These are phyloP conservation scores for Porites divaricata DNA, from an alignment of 92 coral and sea anemone species.

Conservation along the genomic window DNA sequence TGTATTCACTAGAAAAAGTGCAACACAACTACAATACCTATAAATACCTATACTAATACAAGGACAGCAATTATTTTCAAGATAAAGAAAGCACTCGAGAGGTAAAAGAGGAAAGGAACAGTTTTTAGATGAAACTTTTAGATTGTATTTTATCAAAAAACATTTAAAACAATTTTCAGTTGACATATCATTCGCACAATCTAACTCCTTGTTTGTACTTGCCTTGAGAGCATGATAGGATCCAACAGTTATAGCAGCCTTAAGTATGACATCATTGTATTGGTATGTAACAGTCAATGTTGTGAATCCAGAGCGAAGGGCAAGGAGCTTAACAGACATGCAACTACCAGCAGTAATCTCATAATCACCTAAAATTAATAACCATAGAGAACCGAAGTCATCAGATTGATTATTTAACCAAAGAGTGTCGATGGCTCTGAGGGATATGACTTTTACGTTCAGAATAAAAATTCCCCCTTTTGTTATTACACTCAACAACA, in stretches of 20 bases:
- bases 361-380: conserved; percentile 71
- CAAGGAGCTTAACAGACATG: conserved; percentile 85
- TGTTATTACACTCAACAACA: no score
- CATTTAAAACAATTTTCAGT: no score
- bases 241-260: conserved; percentile 83
- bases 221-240: conserved; percentile 92
- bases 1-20: no score
- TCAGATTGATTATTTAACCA: not conserved
- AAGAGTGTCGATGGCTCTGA: not conserved
- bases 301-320: conserved; percentile 84
- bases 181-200: not conserved
- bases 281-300: conserved; percentile 86
- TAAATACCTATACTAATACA: no score
- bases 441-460: no score
- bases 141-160: no score
- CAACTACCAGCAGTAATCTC: conserved; percentile 84
- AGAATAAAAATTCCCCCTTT: no score
- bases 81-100: no score
- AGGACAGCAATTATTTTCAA: no score
- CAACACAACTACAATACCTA: no score
- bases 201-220: not conserved
- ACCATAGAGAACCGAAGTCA: not conserved
- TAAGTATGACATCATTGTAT: conserved; percentile 82
- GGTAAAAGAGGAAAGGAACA: no score
- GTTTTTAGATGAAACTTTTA: no score